Evolutionary conservation across 2,888 invertebrate species (phyloP), one percentile per base, ranked within the genome.

Genomic region (Ethmia dodecea): DNA sequence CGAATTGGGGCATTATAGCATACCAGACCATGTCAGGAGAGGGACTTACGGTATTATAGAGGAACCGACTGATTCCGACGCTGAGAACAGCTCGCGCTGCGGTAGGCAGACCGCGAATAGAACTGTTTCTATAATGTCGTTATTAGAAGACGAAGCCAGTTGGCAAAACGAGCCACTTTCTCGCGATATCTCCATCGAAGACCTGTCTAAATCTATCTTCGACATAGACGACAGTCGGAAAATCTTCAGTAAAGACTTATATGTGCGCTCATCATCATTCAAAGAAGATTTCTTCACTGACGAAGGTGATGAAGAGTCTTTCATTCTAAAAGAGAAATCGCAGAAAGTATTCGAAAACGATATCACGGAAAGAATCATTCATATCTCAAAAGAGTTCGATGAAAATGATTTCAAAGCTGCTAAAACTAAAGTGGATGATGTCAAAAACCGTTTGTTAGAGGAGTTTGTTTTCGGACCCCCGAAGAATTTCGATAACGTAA

Each of bases 41-140:
- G 86, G 86, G 15, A 72, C 71, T 33, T 80, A 86, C 42, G 86
- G 86, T 18, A 78, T 84, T 8, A 83, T 88, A 33, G 87, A 88
- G 47, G 88, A 88, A 49, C 88, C 88, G 2, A 77, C 80, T 18
- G 88, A 87, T 52, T 88, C 87, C 2, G 87, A 88, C 68, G 89
- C 63, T 41, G 80, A 75, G 57, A 86, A 50, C 66, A 86, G 55
- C 58, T 79, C 59, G 27, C 70, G 56, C 60, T 67, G 56, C 42
- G 60, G 62, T 2, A 76, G 54, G 42, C 61, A 74, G 3, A 45
- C 53, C 4, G 61, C 73, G 0, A 88, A 86, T 50, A 81, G 90
- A 46, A 88, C 89, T 3, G 67, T 91, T n/a, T 91, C 91, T 0
- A 91, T 91, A n/a, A 87, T 88, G 41, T 90, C 91, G 1, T 74